Evolutionary conservation across 2,797 vertebrate species (phyloP).

Genomic region (Anolis apletophallus): DNA sequence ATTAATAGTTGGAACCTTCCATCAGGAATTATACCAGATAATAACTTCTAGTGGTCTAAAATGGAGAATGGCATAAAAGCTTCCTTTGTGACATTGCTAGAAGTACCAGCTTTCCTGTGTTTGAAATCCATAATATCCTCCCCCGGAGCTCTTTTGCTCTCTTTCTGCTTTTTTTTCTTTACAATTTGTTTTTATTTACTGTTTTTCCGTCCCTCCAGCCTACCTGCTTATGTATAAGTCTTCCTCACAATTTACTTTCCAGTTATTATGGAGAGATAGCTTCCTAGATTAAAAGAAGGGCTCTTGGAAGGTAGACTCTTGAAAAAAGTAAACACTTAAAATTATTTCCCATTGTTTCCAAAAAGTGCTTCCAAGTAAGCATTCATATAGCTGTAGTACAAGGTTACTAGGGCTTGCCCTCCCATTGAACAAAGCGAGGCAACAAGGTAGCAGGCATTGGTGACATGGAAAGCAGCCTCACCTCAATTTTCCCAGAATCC

Average conservation of each 20-base stretch:
- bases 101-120: too few species aligned
- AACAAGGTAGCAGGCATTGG: not conserved
- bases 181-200: not conserved
- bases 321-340: not conserved
- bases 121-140: too few species aligned
- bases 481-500: not conserved
- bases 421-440: too few species aligned
- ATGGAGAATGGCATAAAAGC: not conserved
- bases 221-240: not conserved
- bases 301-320: not conserved
- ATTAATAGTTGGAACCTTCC: too few species aligned
- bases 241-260: not conserved
- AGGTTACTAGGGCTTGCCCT: not conserved
- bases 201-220: not conserved
- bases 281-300: not conserved
- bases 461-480: not conserved
- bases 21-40: not conserved
- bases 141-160: too few species aligned
- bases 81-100: not conserved
- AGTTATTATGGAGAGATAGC: not conserved
- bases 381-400: not conserved
- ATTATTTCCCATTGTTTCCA: not conserved
- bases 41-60: not conserved
- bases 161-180: not conserved
- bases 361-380: not conserved